Evolutionary conservation across 2,113 vertebrate genomes (phyloP), one percentile per base, ranked within the genome.

Genomic region (Butastur rufipennis): DNA sequence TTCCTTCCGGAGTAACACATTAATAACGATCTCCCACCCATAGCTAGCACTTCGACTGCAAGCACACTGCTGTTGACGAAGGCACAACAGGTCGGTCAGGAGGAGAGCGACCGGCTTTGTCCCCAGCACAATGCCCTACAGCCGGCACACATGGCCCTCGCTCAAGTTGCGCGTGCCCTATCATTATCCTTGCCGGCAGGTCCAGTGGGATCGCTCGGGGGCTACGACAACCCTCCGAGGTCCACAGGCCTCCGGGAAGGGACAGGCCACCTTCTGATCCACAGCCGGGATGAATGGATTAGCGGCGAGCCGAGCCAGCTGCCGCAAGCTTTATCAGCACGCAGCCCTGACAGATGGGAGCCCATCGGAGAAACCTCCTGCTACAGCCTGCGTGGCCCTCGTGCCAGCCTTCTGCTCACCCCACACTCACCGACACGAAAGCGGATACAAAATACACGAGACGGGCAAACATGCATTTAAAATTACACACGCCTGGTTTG

Each of bases 291-390:
- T 97, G 96, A 98, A 97, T 94, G 97, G 97, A 97, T 98, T 97
- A 98, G 91, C 7, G 13, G 47, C 34, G 34, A 96, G 88, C 86
- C 23, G 40, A 90, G 96, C 86, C 97, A 98, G 98, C 97, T 97
- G 97, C 97, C 40, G 7, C 81, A 42, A 88, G 96, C 96, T 98
- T 98, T 98, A 98, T 98, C 96, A 82, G 97, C 16, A 36, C 89
- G 83, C 96, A 98, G 98, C 96, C 97, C 98, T 75, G 94, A 98
- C 98, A 99, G 98, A 99, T 98, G 98, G 98, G 96, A 97, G 93
- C 91, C 97, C 95, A 84, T 91, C 97, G 96, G 93, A 98, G 98
- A 97, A 97, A 98, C 95, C 95, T 92, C 97, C 96, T 66, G 96
- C 74, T 82, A 96, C 95, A 92, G 96, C 92, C 95, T 81, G 96